Conservation (phyloP, 2,113 vertebrate genomes). For the Paramormyrops kingsleyae region DNA sequence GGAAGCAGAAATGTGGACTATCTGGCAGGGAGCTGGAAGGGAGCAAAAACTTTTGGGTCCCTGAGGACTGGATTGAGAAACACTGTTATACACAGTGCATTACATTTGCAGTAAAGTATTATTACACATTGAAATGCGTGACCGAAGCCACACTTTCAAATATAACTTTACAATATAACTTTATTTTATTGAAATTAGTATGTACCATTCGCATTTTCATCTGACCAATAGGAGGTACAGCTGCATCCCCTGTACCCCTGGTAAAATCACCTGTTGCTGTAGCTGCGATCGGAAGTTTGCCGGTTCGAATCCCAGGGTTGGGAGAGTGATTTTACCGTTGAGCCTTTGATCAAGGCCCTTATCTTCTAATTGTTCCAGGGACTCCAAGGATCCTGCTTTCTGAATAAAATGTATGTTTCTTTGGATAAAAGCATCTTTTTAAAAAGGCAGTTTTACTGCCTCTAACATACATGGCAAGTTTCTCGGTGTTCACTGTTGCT, state of each 20-base stretch:
- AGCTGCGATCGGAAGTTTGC: neutral
- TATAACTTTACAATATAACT: neutral
- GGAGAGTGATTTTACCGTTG: neutral
- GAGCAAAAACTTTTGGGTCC: neutral
- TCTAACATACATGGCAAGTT: neutral
- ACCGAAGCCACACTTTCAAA: neutral
- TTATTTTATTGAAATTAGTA: neutral
- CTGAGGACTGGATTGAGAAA: neutral
- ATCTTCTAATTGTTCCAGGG: neutral
- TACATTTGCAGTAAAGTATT: neutral
- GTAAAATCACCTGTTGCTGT: neutral
- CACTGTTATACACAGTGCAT: neutral
- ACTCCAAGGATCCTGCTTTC: neutral
- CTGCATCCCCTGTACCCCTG: neutral
- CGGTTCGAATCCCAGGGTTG: neutral
- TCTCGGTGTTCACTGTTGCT: neutral
- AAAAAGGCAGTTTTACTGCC: neutral
- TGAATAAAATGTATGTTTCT: neutral
- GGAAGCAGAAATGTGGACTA: neutral
- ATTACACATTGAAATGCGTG: neutral
- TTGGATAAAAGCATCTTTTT: neutral
- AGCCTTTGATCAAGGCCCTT: neutral
- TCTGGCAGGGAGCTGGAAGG: neutral
- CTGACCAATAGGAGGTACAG: neutral
- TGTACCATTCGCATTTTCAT: neutral